These are phyloP conservation scores for Leucoraja erinaceus DNA, from an alignment of 2,113 vertebrate species.

Conservation along the genomic window DNA sequence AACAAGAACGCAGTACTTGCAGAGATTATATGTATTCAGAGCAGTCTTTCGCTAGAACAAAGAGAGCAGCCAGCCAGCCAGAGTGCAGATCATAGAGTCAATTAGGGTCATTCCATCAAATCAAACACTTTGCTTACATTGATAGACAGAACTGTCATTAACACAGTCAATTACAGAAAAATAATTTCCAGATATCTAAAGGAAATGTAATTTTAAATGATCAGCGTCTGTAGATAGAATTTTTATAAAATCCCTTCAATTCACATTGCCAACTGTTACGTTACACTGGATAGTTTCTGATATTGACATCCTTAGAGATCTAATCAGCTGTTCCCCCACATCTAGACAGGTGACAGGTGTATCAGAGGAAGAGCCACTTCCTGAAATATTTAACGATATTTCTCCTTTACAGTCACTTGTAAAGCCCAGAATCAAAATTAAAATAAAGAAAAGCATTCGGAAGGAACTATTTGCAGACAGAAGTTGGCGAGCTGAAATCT, in stretches of 20 bases:
- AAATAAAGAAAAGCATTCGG: background rate
- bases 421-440: background rate
- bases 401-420: background rate
- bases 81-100: background rate
- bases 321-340: background rate
- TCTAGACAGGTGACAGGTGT: background rate
- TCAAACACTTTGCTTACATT: background rate
- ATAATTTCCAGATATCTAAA: background rate
- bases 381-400: background rate
- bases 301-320: background rate
- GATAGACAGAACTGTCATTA: background rate
- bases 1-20: background rate
- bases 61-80: background rate
- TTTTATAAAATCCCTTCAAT: background rate
- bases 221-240: background rate
- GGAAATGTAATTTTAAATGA: background rate
- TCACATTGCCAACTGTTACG: background rate
- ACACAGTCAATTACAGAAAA: background rate
- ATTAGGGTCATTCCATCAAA: background rate
- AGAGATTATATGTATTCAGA: background rate
- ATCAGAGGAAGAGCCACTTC: background rate
- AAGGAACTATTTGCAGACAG: background rate
- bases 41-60: background rate
- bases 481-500: background rate
- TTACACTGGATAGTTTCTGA: background rate